Conservation (phyloP, 2,113 vertebrate species). For the Tetraodon nigroviridis region DNA sequence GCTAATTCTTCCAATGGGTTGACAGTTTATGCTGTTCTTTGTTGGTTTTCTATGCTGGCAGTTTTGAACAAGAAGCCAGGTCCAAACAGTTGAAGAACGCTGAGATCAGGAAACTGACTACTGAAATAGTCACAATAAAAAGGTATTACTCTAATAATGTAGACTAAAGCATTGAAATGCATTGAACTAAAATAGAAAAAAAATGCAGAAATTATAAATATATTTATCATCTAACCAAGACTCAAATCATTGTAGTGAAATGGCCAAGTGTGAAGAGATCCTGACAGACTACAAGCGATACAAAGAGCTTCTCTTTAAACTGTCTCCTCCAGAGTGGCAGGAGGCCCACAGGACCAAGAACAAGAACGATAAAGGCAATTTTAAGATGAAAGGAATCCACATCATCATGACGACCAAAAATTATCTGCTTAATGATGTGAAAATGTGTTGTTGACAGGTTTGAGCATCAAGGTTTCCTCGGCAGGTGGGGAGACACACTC, state of each 20-base stretch:
- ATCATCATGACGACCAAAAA: not conserved
- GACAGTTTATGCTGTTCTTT: not conserved
- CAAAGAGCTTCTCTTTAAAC: conserved; percentile 81
- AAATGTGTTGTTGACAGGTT: conserved; percentile 26
- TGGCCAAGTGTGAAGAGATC: conserved; percentile 75
- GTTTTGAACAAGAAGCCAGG: conserved; percentile 82
- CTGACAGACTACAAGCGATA: conserved; percentile 81
- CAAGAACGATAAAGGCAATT: not conserved
- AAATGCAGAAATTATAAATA: too few relatives aligned
- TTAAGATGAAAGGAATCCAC: not conserved
- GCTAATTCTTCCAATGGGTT: not conserved
- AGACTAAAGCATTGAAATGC: too few relatives aligned
- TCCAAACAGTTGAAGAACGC: conserved; percentile 76
- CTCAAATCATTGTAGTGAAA: conserved; percentile 71
- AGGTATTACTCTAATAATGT: conserved; percentile 67
- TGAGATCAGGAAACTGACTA: conserved; percentile 76
- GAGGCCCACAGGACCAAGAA: conserved; percentile 63
- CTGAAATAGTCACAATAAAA: conserved; percentile 77
- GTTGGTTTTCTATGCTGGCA: conserved; percentile 42
- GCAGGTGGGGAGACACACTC: conserved; percentile 24
- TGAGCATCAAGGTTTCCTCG: conserved; percentile 28
- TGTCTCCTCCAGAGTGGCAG: conserved; percentile 86
- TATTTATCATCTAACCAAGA: too few relatives aligned
- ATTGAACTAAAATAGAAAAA: too few relatives aligned
- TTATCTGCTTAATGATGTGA: not conserved